A percentile compares a stretch with the other conserved stretches of the same genome.
Evolutionary conservation across 2,797 vertebrate genomes (phyloP).

Genomic region (Chrosomus eos): DNA sequence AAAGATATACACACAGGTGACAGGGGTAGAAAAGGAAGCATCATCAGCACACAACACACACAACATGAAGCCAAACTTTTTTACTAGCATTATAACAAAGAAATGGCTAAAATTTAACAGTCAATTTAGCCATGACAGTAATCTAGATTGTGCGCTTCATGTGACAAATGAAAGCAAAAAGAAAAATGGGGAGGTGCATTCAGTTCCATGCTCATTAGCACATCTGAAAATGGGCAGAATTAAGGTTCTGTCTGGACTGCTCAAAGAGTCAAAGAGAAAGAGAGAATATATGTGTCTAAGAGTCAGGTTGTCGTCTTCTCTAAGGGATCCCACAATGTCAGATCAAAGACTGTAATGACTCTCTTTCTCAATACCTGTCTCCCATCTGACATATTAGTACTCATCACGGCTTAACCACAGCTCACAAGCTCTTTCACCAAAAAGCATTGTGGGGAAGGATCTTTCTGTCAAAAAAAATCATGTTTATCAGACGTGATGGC

Average conservation of each 20-base stretch:
- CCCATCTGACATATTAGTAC: neutral
- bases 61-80: constrained; percentile 12
- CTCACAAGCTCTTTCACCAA: neutral
- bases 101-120: neutral
- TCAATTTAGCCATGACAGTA: constrained; percentile 12
- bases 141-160: constrained; percentile 24
- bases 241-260: neutral
- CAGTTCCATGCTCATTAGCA: neutral
- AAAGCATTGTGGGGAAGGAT: neutral
- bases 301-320: neutral
- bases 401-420: constrained; percentile 2
- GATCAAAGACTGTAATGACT: constrained; percentile 31
- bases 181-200: constrained; percentile 11
- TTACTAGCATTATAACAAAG: neutral
- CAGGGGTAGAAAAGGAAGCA: neutral
- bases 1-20: constrained; percentile 1
- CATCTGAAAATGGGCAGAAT: neutral
- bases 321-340: constrained; percentile 9
- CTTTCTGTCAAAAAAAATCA: neutral
- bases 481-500: neutral
- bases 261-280: neutral
- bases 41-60: neutral
- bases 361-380: constrained; percentile 3
- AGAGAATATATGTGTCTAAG: neutral
- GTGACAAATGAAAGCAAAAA: constrained; percentile 29